Conservation (phyloP, 1,140 invertebrate genomes). For the Zophobas morio region DNA sequence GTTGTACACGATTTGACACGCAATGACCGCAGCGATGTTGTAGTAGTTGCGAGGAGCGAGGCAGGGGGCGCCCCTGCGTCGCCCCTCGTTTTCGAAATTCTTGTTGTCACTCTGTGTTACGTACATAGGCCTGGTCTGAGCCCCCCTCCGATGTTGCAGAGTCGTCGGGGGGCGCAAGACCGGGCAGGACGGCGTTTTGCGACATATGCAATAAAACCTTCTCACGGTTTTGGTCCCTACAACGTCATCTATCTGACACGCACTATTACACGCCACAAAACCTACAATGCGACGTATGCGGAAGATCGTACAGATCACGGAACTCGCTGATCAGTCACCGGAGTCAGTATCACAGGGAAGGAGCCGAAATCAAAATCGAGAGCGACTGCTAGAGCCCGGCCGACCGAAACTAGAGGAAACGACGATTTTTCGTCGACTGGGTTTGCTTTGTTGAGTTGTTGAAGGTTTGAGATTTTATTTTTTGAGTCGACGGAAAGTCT, state of each 20-base stretch:
- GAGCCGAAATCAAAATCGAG: conserved; percentile 23
- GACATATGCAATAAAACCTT: conserved; percentile 69
- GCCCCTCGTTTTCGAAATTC: neutral
- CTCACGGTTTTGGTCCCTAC: conserved; percentile 71
- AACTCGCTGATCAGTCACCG: conserved; percentile 72
- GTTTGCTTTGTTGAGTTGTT: conserved; percentile 44
- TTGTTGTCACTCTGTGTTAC: conserved; percentile 9
- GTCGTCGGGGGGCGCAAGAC: conserved; percentile 68
- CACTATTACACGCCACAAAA: conserved; percentile 71
- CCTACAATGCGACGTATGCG: conserved; percentile 70
- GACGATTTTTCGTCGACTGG: conserved; percentile 55
- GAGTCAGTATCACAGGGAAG: conserved; percentile 69
- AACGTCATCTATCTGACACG: conserved; percentile 71
- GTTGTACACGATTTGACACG: neutral
- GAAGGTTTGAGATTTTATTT: conserved; percentile 11
- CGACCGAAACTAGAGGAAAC: conserved; percentile 50
- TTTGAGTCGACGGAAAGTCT: conserved; percentile 52
- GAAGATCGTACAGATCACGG: conserved; percentile 70
- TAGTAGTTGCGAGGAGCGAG: neutral
- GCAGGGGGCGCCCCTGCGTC: neutral
- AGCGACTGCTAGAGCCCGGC: conserved; percentile 16
- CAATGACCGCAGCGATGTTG: neutral
- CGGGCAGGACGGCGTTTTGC: conserved; percentile 61
- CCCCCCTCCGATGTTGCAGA: conserved; percentile 68
- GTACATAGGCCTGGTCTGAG: conserved; percentile 66